Percentiles rank a stretch among this genome's conserved stretches.
Conservation (phyloP, 2,113 vertebrate species). For the Megaleporinus macrocephalus region DNA sequence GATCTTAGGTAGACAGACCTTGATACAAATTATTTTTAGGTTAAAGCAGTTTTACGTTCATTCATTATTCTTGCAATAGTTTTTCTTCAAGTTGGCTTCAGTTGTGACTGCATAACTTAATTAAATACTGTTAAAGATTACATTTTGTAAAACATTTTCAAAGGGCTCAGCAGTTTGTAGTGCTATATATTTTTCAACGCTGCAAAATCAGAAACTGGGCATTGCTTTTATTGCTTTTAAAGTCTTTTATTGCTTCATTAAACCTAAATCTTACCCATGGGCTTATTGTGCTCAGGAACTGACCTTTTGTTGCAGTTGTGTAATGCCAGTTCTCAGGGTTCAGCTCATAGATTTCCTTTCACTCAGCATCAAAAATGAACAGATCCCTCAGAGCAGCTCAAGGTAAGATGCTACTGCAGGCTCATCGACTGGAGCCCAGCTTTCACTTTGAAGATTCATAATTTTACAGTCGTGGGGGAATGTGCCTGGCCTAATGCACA, state of each 20-base stretch:
- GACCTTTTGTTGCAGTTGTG: conserved; percentile 60
- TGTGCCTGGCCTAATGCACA: conserved; percentile 51
- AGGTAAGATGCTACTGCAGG: conserved; percentile 13
- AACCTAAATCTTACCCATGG: not conserved
- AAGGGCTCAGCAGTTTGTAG: not conserved
- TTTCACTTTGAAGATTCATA: conserved; percentile 28
- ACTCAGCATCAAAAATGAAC: conserved; percentile 29
- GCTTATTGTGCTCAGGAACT: conserved; percentile 16
- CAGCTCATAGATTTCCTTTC: conserved; percentile 50
- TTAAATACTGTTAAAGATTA: too few relatives aligned
- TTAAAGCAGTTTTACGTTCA: too few relatives aligned
- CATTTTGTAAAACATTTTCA: too few relatives aligned
- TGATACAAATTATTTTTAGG: too few relatives aligned
- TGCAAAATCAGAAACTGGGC: not conserved
- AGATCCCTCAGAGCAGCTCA: not conserved
- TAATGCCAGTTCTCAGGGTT: conserved; percentile 51
- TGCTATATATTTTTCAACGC: not conserved
- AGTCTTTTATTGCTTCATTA: not conserved
- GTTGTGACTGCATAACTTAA: too few relatives aligned
- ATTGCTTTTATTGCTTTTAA: too few relatives aligned
- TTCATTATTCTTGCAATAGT: too few relatives aligned
- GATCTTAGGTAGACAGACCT: too few relatives aligned
- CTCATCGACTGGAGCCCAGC: not conserved
- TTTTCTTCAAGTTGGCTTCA: too few relatives aligned
- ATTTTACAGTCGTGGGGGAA: conserved; percentile 19